phyloP scores from a whole-genome alignment of 2,888 invertebrate species.

The Platycnemis pennipes region DNA sequence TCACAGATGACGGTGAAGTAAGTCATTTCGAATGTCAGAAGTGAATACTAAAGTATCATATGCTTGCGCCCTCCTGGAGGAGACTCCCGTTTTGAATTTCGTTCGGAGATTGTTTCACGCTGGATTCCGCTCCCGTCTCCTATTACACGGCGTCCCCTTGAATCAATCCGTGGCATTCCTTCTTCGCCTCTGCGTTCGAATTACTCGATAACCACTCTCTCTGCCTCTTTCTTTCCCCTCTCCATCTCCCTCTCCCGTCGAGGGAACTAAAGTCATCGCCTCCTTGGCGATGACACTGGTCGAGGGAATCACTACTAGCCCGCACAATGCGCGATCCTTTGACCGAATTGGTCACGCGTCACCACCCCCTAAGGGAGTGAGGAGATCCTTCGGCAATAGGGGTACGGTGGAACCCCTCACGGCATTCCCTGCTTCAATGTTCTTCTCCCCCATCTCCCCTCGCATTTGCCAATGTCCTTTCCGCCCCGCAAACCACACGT shows the following conservation, averaged over 20 bases:
- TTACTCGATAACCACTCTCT: background rate
- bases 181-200: background rate
- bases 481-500: conserved; percentile 62
- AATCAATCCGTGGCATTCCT: background rate
- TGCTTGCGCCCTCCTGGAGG: background rate
- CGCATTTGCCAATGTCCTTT: background rate
- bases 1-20: background rate
- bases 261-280: conserved; percentile 11
- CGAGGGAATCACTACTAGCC: background rate
- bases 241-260: background rate
- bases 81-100: background rate
- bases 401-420: no score
- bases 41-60: background rate
- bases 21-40: background rate
- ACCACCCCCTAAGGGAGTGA: background rate
- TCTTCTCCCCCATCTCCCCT: background rate
- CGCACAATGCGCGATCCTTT: background rate
- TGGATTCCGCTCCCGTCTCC: background rate
- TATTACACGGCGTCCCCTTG: background rate
- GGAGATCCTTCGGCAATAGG: background rate
- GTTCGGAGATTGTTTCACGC: background rate
- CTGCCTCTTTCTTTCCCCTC: background rate
- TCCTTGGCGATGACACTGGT: background rate
- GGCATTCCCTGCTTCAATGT: no score
- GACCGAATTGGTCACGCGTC: conserved; percentile 34